These are phyloP conservation scores for Sorex maritimensis DNA, from an alignment of 2,797 vertebrate species.

Conservation along the genomic window DNA sequence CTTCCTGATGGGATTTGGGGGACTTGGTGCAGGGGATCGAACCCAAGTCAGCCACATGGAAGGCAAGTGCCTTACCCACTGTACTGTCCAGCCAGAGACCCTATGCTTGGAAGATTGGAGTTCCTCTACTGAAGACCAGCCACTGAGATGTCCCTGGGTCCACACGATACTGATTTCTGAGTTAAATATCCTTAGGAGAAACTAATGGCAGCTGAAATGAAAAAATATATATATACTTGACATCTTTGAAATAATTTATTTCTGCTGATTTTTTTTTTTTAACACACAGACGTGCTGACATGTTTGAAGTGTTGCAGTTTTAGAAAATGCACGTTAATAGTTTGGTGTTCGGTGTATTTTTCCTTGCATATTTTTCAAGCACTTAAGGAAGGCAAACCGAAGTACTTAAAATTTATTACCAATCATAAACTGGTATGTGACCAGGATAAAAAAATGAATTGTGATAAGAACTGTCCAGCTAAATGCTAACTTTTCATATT, in stretches of 20 bases:
- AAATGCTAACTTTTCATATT: slow-evolving; percentile 49
- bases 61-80: too few species aligned
- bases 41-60: too few species aligned
- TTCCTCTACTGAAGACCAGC: too few species aligned
- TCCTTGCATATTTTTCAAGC: slow-evolving; percentile 23
- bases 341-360: not conserved
- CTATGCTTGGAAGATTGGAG: too few species aligned
- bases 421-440: slow-evolving; percentile 35
- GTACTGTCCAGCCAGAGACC: too few species aligned
- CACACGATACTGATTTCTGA: slow-evolving; percentile 37
- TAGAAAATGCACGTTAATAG: slow-evolving; percentile 44
- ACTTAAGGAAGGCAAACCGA: slow-evolving; percentile 74
- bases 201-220: not conserved
- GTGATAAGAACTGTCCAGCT: slow-evolving; percentile 49
- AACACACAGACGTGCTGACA: slow-evolving; percentile 64
- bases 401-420: slow-evolving; percentile 61
- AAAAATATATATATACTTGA: slow-evolving; percentile 52
- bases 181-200: slow-evolving; percentile 55
- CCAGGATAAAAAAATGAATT: slow-evolving; percentile 28
- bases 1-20: not conserved
- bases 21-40: too few species aligned
- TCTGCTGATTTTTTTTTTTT: slow-evolving; percentile 55
- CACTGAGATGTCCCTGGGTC: not conserved
- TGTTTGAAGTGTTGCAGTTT: slow-evolving; percentile 56
- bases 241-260: slow-evolving; percentile 32